Percentiles rank a stretch among this genome's conserved stretches.
Conservation (phyloP, 2,888 invertebrate genomes). For the Drosophila austrosaltans region DNA sequence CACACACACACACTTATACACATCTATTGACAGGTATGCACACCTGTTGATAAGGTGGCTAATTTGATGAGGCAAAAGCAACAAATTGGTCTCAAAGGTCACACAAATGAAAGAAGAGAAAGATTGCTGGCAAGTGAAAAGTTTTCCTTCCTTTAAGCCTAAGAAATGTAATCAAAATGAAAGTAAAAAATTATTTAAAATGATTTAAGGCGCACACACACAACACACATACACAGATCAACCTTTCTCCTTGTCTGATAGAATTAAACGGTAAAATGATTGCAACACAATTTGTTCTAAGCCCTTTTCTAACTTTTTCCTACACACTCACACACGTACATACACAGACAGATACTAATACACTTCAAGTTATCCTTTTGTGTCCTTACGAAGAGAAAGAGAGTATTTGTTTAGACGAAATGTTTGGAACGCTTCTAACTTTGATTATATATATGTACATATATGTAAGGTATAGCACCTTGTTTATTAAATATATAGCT, state of each 20-base stretch:
- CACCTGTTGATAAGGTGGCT: conserved; percentile 74
- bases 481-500: too few species aligned
- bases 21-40: conserved; percentile 15
- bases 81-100: conserved; percentile 41
- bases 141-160: conserved; percentile 45
- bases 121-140: conserved; percentile 49
- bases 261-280: conserved; percentile 61
- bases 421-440: not conserved
- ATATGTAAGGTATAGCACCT: too few species aligned
- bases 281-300: conserved; percentile 13
- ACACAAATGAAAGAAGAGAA: conserved; percentile 14
- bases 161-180: conserved; percentile 73
- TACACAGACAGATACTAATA: not conserved
- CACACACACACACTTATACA: not conserved
- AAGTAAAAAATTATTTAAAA: conserved; percentile 57
- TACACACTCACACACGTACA: conserved; percentile 1
- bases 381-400: not conserved
- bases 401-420: not conserved
- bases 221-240: not conserved
- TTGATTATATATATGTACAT: too few species aligned
- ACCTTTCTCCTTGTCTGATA: conserved; percentile 50
- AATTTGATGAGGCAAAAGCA: conserved; percentile 60
- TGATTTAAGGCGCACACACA: not conserved
- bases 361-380: not conserved
- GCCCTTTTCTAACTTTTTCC: not conserved